Conservation (phyloP, 2,888 invertebrate species). For the Melitaea athalia region DNA sequence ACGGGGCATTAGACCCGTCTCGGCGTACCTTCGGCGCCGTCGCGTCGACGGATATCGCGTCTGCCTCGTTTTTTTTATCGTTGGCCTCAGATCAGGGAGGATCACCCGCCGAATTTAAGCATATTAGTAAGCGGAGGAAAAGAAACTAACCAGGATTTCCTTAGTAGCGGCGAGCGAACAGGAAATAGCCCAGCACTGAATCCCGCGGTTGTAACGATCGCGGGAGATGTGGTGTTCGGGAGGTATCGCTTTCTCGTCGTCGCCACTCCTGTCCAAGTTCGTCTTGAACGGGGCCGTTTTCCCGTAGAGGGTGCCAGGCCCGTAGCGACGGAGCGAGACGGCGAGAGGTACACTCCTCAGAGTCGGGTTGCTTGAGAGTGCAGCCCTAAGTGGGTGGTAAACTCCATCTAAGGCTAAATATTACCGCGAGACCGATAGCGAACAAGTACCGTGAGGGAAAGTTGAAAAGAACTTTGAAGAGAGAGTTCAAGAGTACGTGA, state of each 20-base stretch:
- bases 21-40: too few relatives aligned
- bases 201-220: conserved; percentile 59
- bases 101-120: too few relatives aligned
- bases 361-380: conserved; percentile 79
- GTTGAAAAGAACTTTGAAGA: conserved; percentile 87
- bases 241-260: conserved; percentile 58
- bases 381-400: too few relatives aligned
- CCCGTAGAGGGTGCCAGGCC: conserved; percentile 26
- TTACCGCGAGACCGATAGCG: too few relatives aligned
- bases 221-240: conserved; percentile 82
- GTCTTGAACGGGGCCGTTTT: conserved; percentile 61
- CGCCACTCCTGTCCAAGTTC: conserved; percentile 67
- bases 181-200: conserved; percentile 85
- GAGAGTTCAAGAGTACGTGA: conserved; percentile 78
- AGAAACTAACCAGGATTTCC: too few relatives aligned
- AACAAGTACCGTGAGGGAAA: conserved; percentile 43
- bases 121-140: too few relatives aligned
- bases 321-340: conserved; percentile 26
- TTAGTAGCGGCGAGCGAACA: too few relatives aligned
- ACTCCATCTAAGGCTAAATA: too few relatives aligned
- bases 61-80: too few relatives aligned
- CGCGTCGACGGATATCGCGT: too few relatives aligned
- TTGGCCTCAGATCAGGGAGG: too few relatives aligned
- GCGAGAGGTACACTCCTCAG: conserved; percentile 11
- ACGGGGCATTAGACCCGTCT: too few relatives aligned